A percentile compares a stretch with the other conserved stretches of the same genome.
Conservation (phyloP, 2,113 vertebrate genomes). For the Anthoscopus minutus region DNA sequence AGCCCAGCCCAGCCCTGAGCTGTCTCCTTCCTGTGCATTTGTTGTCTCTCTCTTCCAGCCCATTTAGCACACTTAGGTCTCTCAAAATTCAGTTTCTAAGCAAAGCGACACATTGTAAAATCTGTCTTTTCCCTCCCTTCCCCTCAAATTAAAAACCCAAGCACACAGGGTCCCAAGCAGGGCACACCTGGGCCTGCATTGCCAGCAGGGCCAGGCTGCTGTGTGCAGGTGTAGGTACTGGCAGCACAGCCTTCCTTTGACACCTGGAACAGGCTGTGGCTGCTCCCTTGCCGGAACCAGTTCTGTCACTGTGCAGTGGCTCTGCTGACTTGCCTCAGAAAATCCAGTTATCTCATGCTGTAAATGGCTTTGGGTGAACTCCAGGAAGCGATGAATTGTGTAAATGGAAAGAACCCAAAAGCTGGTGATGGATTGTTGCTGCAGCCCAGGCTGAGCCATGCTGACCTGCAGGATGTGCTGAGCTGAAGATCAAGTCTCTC, state of each 20-base stretch:
- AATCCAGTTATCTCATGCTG: background rate
- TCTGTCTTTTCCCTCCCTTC: background rate
- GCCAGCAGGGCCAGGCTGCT: background rate
- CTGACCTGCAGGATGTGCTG: background rate
- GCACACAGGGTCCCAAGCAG: background rate
- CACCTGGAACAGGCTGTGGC: background rate
- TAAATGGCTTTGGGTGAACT: constrained; percentile 8
- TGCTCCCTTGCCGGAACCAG: background rate
- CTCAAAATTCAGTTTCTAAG: background rate
- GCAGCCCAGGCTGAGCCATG: background rate
- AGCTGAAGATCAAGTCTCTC: background rate
- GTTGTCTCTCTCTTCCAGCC: background rate
- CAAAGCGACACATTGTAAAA: background rate
- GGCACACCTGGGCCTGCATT: background rate
- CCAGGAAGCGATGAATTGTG: background rate
- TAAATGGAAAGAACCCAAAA: background rate
- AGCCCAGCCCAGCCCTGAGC: background rate
- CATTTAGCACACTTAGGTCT: background rate
- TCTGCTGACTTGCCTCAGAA: background rate
- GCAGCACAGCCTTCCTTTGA: background rate
- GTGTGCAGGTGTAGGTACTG: background rate
- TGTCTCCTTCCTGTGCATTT: background rate
- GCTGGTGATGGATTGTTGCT: background rate
- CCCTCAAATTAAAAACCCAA: background rate
- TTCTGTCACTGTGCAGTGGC: background rate